These are phyloP conservation scores for Rhynchopsitta pachyrhyncha DNA, from an alignment of 2,113 vertebrate species.

Conservation along the genomic window DNA sequence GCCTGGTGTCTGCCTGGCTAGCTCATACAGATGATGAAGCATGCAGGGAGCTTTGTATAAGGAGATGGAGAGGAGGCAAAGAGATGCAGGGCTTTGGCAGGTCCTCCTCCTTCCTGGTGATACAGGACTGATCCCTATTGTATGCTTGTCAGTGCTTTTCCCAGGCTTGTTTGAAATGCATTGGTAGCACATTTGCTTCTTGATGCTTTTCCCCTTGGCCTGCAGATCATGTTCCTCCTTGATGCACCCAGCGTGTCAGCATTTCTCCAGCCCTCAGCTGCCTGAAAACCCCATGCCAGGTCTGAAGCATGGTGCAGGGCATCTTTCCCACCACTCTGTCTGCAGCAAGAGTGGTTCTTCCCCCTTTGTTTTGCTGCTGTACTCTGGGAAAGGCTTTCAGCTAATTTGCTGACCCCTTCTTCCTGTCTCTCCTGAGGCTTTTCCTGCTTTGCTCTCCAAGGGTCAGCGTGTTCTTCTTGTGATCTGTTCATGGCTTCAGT, in stretches of 20 bases:
- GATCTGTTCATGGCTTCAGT: not conserved
- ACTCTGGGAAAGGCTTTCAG: not conserved
- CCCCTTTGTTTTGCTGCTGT: not conserved
- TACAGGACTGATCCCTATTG: not conserved
- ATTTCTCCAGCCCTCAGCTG: not conserved
- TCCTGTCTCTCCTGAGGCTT: not conserved
- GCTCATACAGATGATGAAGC: not conserved
- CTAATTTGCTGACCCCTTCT: not conserved
- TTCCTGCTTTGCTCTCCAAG: not conserved
- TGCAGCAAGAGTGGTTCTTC: not conserved
- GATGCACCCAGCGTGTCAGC: rapidly evolving
- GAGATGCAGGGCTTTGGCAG: not conserved
- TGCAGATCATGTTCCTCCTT: not conserved
- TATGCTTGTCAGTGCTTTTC: not conserved
- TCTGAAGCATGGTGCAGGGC: not conserved
- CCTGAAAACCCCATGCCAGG: not conserved
- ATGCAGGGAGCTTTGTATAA: not conserved
- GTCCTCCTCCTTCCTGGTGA: not conserved
- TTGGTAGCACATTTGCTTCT: not conserved
- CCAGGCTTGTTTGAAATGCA: not conserved
- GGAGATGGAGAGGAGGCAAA: not conserved
- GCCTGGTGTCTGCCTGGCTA: not conserved
- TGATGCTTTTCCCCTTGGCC: not conserved
- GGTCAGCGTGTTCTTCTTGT: not conserved
- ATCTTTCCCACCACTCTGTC: not conserved